These are phyloP conservation scores for Oxytorus armatus DNA, from an alignment of 2,888 invertebrate species.

Conservation along the genomic window DNA sequence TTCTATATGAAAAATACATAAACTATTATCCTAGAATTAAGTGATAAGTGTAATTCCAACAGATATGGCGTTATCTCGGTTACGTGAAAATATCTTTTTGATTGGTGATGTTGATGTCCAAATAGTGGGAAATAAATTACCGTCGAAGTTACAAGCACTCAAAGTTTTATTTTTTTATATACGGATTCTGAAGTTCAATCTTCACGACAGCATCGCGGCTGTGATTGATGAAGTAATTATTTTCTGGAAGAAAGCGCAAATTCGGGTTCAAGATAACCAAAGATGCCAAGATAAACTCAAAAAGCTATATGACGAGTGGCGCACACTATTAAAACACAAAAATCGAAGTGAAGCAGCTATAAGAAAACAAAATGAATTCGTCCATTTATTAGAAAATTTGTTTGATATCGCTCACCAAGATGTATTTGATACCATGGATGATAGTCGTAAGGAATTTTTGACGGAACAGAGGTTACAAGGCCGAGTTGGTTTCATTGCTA, in stretches of 20 bases:
- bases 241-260: conserved; percentile 21
- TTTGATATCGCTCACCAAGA: conserved; percentile 10
- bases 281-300: conserved; percentile 28
- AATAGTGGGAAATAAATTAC: too few species aligned
- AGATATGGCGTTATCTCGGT: too few species aligned
- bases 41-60: too few species aligned
- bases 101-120: too few species aligned
- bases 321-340: conserved; percentile 7
- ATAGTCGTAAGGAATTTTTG: too few species aligned
- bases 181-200: too few species aligned
- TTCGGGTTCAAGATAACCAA: conserved; percentile 28
- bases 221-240: conserved; percentile 29
- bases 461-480: neutral
- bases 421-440: too few species aligned
- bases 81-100: too few species aligned
- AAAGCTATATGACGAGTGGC: conserved; percentile 27
- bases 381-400: neutral
- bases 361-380: conserved; percentile 5
- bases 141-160: too few species aligned
- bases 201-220: conserved; percentile 12
- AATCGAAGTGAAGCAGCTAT: neutral
- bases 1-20: too few species aligned
- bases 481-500: conserved; percentile 1
- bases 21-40: too few species aligned
- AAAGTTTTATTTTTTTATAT: too few species aligned